Percentiles rank a stretch among this genome's conserved stretches.
Conservation (phyloP, 2,113 vertebrate species). For the Chamaea fasciata region DNA sequence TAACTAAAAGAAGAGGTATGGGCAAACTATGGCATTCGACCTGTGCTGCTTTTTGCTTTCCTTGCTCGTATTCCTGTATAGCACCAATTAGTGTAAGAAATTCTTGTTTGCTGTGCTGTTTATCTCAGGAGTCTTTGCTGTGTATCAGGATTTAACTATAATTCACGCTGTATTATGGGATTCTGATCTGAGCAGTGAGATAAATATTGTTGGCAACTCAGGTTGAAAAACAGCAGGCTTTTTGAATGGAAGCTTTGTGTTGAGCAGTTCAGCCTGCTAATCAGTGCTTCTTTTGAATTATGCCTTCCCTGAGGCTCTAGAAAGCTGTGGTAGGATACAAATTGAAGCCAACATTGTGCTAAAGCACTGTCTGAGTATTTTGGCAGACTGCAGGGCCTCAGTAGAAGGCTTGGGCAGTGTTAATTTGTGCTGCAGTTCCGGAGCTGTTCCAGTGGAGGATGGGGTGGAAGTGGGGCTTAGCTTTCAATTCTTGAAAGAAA, state of each 20-base stretch:
- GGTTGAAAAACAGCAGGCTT: neutral
- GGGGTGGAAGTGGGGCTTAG: neutral
- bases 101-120: neutral
- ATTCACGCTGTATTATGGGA: neutral
- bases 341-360: neutral
- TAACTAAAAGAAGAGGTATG: neutral
- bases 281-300: neutral
- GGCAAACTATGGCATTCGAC: neutral
- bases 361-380: neutral
- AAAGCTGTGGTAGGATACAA: neutral
- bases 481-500: neutral
- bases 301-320: neutral
- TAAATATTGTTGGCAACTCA: neutral
- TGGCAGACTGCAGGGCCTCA: neutral
- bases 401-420: neutral
- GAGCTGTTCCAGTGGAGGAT: neutral
- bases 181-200: neutral
- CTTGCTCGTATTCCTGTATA: neutral
- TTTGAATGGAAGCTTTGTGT: slow-evolving; percentile 19
- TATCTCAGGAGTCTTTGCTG: neutral
- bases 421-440: neutral
- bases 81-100: neutral
- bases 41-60: neutral
- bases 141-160: neutral
- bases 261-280: neutral